Evolutionary conservation across 1,140 invertebrate genomes (phyloP).

Genomic region (Archivesica marissinica): DNA sequence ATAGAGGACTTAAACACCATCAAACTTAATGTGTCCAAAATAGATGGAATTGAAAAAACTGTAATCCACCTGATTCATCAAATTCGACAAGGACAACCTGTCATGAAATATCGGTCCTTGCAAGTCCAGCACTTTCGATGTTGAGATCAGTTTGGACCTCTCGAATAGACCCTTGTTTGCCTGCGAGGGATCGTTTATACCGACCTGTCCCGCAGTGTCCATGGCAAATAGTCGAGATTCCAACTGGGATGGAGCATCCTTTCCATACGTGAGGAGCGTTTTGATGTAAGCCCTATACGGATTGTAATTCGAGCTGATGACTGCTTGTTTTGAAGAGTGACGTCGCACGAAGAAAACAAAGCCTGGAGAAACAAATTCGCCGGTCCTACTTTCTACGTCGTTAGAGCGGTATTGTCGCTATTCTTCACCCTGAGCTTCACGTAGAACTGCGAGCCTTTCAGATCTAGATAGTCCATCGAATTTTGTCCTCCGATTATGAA

Average conservation of each 20-base stretch:
- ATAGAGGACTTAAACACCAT: too few relatives aligned
- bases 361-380: constrained; percentile 55
- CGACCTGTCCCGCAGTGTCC: constrained; percentile 24
- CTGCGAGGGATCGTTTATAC: constrained; percentile 9
- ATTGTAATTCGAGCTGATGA: constrained; percentile 40
- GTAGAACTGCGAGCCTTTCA: constrained; percentile 48
- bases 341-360: constrained; percentile 58
- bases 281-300: constrained; percentile 53
- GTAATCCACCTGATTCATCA: constrained; percentile 52
- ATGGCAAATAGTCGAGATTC: not conserved
- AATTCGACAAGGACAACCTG: constrained; percentile 39
- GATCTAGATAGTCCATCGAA: constrained; percentile 58
- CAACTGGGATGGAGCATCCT: constrained; percentile 47
- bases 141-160: not conserved
- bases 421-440: constrained; percentile 55
- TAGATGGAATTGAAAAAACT: too few relatives aligned
- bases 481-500: constrained; percentile 50
- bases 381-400: constrained; percentile 45
- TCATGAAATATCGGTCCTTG: constrained; percentile 57
- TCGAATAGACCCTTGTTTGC: constrained; percentile 10
- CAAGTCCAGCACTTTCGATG: constrained; percentile 33
- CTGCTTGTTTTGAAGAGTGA: constrained; percentile 43
- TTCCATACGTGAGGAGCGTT: constrained; percentile 49
- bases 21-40: too few relatives aligned
- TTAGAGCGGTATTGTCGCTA: constrained; percentile 13